Percentiles rank a stretch among this genome's conserved stretches.
phyloP scores from a whole-genome alignment of 2,797 vertebrate species.

The Mastacembelus armatus region DNA sequence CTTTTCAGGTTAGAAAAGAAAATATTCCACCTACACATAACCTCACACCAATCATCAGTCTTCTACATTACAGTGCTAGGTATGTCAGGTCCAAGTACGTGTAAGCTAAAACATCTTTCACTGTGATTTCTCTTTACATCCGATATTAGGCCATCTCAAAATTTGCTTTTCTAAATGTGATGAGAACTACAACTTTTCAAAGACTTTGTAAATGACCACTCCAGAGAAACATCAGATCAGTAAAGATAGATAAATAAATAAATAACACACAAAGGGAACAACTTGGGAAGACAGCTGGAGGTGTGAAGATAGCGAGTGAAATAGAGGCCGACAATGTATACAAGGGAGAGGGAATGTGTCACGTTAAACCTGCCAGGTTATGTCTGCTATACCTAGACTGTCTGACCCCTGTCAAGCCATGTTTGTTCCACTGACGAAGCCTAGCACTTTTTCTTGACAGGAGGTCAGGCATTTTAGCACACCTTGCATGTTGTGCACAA shows the following conservation, averaged over 20 bases:
- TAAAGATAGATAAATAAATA: constrained; percentile 34
- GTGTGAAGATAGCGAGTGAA: constrained; percentile 53
- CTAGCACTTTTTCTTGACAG: constrained; percentile 66
- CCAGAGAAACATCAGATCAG: constrained; percentile 39
- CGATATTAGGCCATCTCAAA: constrained; percentile 41
- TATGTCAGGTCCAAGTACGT: constrained; percentile 33
- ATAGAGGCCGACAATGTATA: constrained; percentile 59
- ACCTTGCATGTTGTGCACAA: constrained; percentile 71
- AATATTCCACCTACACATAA: constrained; percentile 4
- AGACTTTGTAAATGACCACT: too few relatives aligned
- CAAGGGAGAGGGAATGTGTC: constrained; percentile 35
- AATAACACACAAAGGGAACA: constrained; percentile 25
- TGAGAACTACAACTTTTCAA: too few relatives aligned
- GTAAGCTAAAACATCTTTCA: constrained; percentile 27
- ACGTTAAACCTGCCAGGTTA: constrained; percentile 54
- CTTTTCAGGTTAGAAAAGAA: constrained; percentile 39
- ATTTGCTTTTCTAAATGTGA: constrained; percentile 33
- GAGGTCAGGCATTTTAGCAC: constrained; percentile 73
- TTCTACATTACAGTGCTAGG: constrained; percentile 24
- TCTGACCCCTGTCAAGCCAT: constrained; percentile 75
- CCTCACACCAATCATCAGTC: constrained; percentile 41
- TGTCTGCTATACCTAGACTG: constrained; percentile 53
- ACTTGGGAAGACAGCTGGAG: constrained; percentile 34
- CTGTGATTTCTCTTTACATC: constrained; percentile 37
- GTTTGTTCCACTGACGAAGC: constrained; percentile 65